Evolutionary conservation across 1,140 invertebrate species (phyloP), one percentile per base, ranked within the genome.

Genomic region (Whitmania pigra): DNA sequence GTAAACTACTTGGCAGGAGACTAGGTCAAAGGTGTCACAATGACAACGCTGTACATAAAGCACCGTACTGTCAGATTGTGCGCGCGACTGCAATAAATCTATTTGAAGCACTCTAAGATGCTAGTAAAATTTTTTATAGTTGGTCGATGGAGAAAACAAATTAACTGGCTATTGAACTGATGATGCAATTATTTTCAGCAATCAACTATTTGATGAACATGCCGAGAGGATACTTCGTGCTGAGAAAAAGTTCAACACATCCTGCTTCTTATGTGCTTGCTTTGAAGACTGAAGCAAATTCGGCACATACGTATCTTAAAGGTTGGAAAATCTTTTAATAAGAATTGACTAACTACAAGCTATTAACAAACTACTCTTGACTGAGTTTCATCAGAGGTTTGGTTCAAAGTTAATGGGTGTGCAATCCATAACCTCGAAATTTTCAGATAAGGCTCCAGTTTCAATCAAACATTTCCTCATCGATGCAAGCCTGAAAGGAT

Each of bases 211-310:
- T 63, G 57, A 22, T 63, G 57, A 15, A 63, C 22, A 63, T 11
- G 15, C 57, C 57, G 0, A n/a, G 11, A 22, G 57, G 57, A 63
- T 63, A 22, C 11, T 63, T 63, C 22, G 57, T 63, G 11, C 22
- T 63, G 22, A 63, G 57, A 31, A 63, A 63, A 22, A 63, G 57
- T 63, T 63, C 57, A 63, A 25, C 57, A 11, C 29, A 63, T 63
- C 57, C 57, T 11, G 57, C 22, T n/a, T 63, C 57, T 22, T 63
- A 63, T n/a, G 57, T 31, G 2, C 57, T 63, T 13, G 57, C 29
- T 20, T 25, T 63, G 11, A 63, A 63, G 20, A 31, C 29, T 63
- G 57, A 63, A 22, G 29, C 7, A 31, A 0, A 13, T 22, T 31
- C 22, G 22, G 3, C 13, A 17, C 22, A 18, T 63, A 18, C 5